Evolutionary conservation across 2,888 invertebrate species (phyloP).

Genomic region (Lamproptera curius): DNA sequence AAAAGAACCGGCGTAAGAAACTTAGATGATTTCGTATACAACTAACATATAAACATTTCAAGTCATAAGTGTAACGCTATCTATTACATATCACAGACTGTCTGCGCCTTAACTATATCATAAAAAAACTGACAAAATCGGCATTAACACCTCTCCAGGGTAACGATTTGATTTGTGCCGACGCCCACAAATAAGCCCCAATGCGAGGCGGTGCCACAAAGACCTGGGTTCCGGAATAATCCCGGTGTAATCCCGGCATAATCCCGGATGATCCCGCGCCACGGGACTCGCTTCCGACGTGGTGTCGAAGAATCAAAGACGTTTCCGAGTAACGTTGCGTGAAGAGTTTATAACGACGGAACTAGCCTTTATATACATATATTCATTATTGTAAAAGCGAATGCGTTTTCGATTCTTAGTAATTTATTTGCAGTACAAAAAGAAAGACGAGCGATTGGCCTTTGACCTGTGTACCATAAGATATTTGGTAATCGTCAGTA

Average conservation of each 20-base stretch:
- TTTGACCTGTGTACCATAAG: no score
- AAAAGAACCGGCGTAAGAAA: no score
- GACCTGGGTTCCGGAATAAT: constrained; percentile 15
- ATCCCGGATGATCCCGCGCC: constrained; percentile 27
- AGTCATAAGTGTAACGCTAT: no score
- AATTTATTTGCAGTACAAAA: no score
- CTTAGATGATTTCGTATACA: no score
- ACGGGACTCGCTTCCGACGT: constrained; percentile 28
- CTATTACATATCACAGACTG: no score
- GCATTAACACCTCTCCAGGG: constrained; percentile 24
- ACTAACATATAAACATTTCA: no score
- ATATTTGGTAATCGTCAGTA: no score
- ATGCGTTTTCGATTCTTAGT: no score
- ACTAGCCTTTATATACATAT: background rate
- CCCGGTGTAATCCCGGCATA: constrained; percentile 4
- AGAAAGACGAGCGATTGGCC: no score
- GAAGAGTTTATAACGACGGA: background rate
- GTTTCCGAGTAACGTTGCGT: constrained; percentile 21
- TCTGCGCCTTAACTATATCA: constrained; percentile 4
- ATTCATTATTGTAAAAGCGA: no score
- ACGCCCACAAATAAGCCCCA: constrained; percentile 42
- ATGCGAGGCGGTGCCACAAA: constrained; percentile 20
- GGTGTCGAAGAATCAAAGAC: constrained; percentile 21
- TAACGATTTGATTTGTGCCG: constrained; percentile 33
- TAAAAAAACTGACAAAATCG: constrained; percentile 20